phyloP scores from a whole-genome alignment of 2,113 vertebrate species.

The Cranoglanis bouderius region DNA sequence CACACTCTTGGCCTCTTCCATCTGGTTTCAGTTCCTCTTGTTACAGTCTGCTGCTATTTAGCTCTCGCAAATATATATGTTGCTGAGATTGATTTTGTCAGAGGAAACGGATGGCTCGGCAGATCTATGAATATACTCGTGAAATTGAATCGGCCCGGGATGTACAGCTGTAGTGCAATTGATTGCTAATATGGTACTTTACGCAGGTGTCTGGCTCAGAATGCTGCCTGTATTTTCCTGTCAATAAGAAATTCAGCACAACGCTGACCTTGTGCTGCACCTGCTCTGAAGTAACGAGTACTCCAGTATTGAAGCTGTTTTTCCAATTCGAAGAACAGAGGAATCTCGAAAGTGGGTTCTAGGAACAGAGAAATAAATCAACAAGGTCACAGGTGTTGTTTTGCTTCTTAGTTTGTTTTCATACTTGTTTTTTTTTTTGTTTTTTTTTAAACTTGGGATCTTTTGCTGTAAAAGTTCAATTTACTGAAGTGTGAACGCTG shows the following conservation, averaged over 20 bases:
- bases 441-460: neutral
- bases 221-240: slow-evolving; percentile 22
- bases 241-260: slow-evolving; percentile 38
- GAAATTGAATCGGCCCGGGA: slow-evolving; percentile 38
- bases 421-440: neutral
- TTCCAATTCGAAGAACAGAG: slow-evolving; percentile 1
- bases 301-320: neutral
- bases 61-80: slow-evolving; percentile 21
- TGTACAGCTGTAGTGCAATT: slow-evolving; percentile 35
- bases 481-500: neutral
- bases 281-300: slow-evolving; percentile 11
- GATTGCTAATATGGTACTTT: slow-evolving; percentile 39
- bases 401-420: neutral
- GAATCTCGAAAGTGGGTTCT: neutral
- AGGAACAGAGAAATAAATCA: neutral
- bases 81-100: slow-evolving; percentile 42
- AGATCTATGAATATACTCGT: slow-evolving; percentile 48
- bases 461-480: neutral
- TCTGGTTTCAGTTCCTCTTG: slow-evolving; percentile 25
- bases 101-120: slow-evolving; percentile 37
- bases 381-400: neutral
- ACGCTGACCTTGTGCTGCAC: slow-evolving; percentile 16
- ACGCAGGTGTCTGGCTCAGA: slow-evolving; percentile 29
- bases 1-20: neutral
- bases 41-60: slow-evolving; percentile 2